Base-by-base conservation (phyloP, 2,888 invertebrate genomes). In the Argyresthia albistria region DNA sequence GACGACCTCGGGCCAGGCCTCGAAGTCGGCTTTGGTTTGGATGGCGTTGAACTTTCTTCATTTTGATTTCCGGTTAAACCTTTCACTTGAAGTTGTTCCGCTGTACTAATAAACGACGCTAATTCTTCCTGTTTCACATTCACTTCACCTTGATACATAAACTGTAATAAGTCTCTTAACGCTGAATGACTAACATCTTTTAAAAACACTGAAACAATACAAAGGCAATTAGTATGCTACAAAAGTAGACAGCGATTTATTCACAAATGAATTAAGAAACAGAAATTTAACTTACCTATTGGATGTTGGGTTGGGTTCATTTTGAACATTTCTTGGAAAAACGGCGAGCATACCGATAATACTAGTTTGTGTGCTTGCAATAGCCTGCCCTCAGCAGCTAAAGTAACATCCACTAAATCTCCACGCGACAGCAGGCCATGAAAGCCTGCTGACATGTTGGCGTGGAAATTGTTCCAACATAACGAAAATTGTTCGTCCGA, bases 401-500 rank as follows among this genome's bases (percentile, higher is more conserved):
- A 76, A 39, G 92, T 92, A 55, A 92, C 92, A 64, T 92, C 92
- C 62, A 92, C 92, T 65, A 92, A 76, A 74, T 91, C 91, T 59
- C 91, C 92, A 73, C 91, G 90, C 70, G 91, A 90, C 76, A 92
- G 79, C 72, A 92, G 90, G 76, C 91, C 91, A 67, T 92, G 92
- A 73, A 92, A 92, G 66, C 92, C 92, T 76, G 91, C 90, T 58
- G 92, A 91, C 86, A 92, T 89, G 69, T 92, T 92, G 60, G 91
- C 90, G 82, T 91, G 92, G 87, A 92, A 92, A 86, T 92, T 92
- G 86, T 92, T 92, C 92, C 92, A 92, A 86, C 92, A 91, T 82
- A 92, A 80, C 76, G 92, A 92, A 84, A 91, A 91, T 75, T 91
- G 91, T 86, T 91, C 91, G 88, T 91, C 91, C 87, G 91, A 91